Conservation (phyloP, 2,797 vertebrate genomes). For the Hyperoplus immaculatus region DNA sequence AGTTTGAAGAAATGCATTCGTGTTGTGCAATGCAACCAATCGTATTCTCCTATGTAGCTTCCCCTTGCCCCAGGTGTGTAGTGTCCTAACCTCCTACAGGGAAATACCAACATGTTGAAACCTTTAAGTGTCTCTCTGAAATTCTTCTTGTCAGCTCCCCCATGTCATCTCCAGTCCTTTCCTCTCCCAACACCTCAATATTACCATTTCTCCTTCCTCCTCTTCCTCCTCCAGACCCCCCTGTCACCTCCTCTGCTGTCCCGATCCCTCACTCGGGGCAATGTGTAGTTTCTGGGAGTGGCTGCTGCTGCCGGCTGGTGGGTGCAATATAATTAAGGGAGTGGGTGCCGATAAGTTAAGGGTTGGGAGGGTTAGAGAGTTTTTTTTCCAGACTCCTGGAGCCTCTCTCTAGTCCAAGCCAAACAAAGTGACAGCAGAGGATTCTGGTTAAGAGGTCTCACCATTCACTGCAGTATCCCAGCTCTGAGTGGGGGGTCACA, state of each 20-base stretch:
- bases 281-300: slow-evolving; percentile 82
- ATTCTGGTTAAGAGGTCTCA: slow-evolving; percentile 27
- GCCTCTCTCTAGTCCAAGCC: slow-evolving; percentile 63
- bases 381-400: slow-evolving; percentile 69
- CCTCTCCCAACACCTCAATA: slow-evolving; percentile 3
- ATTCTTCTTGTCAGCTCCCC: neutral
- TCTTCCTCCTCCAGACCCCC: neutral
- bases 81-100: slow-evolving; percentile 25
- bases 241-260: neutral
- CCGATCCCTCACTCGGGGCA: slow-evolving; percentile 58
- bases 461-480: slow-evolving; percentile 38
- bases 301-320: slow-evolving; percentile 51
- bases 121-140: slow-evolving; percentile 28
- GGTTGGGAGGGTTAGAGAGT: slow-evolving; percentile 9
- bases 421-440: slow-evolving; percentile 69
- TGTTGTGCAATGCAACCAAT: slow-evolving; percentile 47
- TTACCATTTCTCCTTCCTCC: slow-evolving; percentile 12
- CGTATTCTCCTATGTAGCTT: slow-evolving; percentile 8
- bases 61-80: slow-evolving; percentile 24
- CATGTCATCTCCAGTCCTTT: neutral
- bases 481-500: slow-evolving; percentile 43
- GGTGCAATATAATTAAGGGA: slow-evolving; percentile 34
- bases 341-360: neutral
- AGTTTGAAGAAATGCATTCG: slow-evolving; percentile 20
- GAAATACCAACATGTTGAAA: slow-evolving; percentile 28